These are phyloP conservation scores for Ciconia boyciana DNA, from an alignment of 2,113 vertebrate species.

Conservation along the genomic window DNA sequence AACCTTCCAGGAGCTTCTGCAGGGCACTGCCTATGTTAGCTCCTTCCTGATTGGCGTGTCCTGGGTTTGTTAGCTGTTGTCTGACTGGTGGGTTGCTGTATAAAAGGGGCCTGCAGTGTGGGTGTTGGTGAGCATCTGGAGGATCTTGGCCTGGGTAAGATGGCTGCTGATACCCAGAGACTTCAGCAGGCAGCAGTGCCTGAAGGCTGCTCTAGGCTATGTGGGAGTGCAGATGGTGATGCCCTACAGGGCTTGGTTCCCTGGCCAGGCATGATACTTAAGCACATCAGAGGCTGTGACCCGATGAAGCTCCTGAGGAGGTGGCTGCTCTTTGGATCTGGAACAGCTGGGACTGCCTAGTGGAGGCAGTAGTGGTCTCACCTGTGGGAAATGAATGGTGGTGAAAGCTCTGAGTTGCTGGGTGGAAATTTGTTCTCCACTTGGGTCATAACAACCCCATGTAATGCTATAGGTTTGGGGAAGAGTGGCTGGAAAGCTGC, in stretches of 20 bases:
- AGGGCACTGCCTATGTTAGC: too few relatives aligned
- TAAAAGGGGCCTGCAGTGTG: neutral
- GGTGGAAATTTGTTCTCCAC: neutral
- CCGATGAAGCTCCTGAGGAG: neutral
- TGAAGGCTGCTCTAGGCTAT: neutral
- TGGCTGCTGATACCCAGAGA: neutral
- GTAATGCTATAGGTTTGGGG: neutral
- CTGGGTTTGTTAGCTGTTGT: neutral
- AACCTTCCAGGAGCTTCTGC: neutral
- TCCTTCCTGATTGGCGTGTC: neutral
- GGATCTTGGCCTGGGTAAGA: fast-evolving
- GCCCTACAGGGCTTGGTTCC: neutral
- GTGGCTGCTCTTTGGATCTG: neutral
- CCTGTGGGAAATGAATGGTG: neutral
- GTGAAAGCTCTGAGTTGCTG: neutral
- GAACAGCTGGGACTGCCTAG: neutral
- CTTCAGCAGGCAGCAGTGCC: neutral
- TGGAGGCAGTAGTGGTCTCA: neutral
- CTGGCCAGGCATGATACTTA: fast-evolving
- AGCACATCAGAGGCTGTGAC: neutral
- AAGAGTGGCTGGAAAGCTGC: too few relatives aligned
- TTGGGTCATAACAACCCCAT: neutral
- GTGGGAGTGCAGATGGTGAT: neutral
- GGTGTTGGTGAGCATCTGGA: neutral
- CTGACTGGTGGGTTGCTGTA: neutral